These are phyloP conservation scores for Mus caroli DNA, from an alignment of 2,797 vertebrate genomes.

Conservation along the genomic window DNA sequence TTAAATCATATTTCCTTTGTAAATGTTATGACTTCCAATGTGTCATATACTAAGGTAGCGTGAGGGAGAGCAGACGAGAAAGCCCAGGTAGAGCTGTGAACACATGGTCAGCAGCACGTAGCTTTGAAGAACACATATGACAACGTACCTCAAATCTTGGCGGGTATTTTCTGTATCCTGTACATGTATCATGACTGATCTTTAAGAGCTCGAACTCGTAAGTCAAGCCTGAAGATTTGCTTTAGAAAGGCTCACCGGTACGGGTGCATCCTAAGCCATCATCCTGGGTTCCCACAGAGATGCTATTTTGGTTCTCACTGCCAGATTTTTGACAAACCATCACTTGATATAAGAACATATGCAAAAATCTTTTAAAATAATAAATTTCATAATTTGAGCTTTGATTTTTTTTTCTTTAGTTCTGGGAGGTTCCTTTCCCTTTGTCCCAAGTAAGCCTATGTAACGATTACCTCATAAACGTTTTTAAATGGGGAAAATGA, in stretches of 20 bases:
- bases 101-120: no score
- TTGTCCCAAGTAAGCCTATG: neutral
- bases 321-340: neutral
- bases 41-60: neutral
- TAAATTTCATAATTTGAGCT: neutral
- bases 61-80: accelerated
- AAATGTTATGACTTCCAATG: neutral
- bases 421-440: neutral
- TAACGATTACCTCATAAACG: neutral
- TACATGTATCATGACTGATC: neutral
- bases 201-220: neutral
- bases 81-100: neutral
- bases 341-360: neutral
- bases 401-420: neutral
- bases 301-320: neutral
- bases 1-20: neutral
- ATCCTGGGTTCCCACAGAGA: neutral
- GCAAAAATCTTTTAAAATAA: neutral
- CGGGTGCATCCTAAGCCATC: neutral
- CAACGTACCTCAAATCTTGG: neutral
- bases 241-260: neutral
- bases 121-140: neutral
- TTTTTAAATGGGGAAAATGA: neutral
- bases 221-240: neutral
- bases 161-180: neutral